Evolutionary conservation across 2,797 vertebrate genomes (phyloP), one percentile per base, ranked within the genome.

Genomic region (Scarus forsteni): DNA sequence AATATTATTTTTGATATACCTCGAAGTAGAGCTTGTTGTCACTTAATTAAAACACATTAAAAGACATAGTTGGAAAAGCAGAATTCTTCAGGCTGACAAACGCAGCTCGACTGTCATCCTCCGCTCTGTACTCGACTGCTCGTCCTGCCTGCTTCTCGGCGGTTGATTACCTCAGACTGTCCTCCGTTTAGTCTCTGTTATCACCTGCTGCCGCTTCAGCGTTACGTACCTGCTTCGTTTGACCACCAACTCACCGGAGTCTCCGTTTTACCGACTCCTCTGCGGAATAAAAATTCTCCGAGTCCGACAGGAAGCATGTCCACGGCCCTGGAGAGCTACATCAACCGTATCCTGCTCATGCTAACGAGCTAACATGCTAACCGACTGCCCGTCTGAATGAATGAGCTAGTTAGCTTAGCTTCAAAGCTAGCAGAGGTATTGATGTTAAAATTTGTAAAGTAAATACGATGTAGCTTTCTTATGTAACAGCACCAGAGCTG

Each of bases 321-420:
- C 5, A 97, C 96, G 2, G 97, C 97, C 0, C 76, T 98, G 74
- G 97, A 98, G 84, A 98, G 95, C 79, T 98, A 97, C 85, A 98
- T 98, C 48, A 97, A 98, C 92, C 96, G 97, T 98, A 98, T 97
- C 96, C 95, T 96, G 58, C 58, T 3, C 34, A 38, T 52, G 34
- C 35, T 1, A 72, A 42, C 64, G 0, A 5, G 57, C 76, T 69
- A 81, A 64, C 60, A 19, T 3, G 85, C 68, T 85, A 74, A 40
- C 60, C 9, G 15, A 34, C 34, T 12, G 18, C 66, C 3, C 10
- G 18, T 66, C 2, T 7, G 66, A 70, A 69, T 85, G 71, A 87
- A 84, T 84, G 73, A 8, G 77, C 79, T 75, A 60, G 40, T 53
- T 75, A 75, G 66, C 66, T 35, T 72, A 56, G 57, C 63, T 0